Evolutionary conservation across 2,113 vertebrate species (phyloP).

Genomic region (Antechinus stuartii): DNA sequence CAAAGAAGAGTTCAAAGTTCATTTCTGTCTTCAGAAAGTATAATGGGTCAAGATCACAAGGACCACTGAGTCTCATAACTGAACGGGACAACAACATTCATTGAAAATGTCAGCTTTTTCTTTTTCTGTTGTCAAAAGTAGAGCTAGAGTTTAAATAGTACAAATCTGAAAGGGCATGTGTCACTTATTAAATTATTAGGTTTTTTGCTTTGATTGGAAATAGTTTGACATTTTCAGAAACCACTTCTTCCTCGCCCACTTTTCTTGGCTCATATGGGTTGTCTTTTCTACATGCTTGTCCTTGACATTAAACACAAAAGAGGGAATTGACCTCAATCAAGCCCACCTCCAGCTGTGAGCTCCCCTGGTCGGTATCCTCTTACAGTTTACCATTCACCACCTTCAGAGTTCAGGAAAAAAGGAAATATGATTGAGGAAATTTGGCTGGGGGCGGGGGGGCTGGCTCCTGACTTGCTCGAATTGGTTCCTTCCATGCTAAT

Average conservation of each 20-base stretch:
- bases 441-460: slow-evolving; percentile 38
- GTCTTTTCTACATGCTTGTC: slow-evolving; percentile 86
- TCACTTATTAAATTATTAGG: slow-evolving; percentile 86
- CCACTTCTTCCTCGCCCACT: slow-evolving; percentile 80
- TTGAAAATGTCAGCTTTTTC: slow-evolving; percentile 80
- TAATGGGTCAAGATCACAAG: slow-evolving; percentile 61
- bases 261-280: slow-evolving; percentile 85
- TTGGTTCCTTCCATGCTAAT: slow-evolving; percentile 56
- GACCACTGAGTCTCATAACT: neutral
- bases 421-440: slow-evolving; percentile 70
- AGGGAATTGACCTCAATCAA: slow-evolving; percentile 84
- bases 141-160: slow-evolving; percentile 83
- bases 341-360: slow-evolving; percentile 81
- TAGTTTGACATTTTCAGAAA: slow-evolving; percentile 87
- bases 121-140: slow-evolving; percentile 76
- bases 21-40: slow-evolving; percentile 70
- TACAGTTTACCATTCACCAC: slow-evolving; percentile 80
- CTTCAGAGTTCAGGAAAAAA: slow-evolving; percentile 74
- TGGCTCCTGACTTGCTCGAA: slow-evolving; percentile 65
- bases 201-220: slow-evolving; percentile 87
- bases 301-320: slow-evolving; percentile 87
- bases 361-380: slow-evolving; percentile 74
- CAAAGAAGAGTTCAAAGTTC: slow-evolving; percentile 74
- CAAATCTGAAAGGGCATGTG: slow-evolving; percentile 85
- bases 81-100: neutral